Base-by-base conservation (phyloP, 2,113 vertebrate genomes). In the Apteryx mantelli region DNA sequence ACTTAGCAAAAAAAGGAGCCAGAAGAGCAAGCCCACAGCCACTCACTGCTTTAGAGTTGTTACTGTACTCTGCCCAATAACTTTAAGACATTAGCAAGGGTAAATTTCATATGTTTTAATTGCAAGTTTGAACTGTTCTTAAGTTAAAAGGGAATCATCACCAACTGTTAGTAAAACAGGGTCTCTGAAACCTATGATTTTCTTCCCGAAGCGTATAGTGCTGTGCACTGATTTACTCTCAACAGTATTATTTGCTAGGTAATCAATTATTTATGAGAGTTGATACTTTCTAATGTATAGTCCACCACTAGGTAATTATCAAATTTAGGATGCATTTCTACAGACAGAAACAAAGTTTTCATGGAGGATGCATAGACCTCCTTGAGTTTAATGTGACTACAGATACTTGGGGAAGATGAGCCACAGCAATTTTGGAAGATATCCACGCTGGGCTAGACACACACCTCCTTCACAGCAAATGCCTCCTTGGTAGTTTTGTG, bases 121-220 rank as follows among this genome's bases (percentile, higher is more conserved):
- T n/a, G 15, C 22, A 53, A 15, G 17, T 96, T 89, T 86, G 74
- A 82, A 60, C 32, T 56, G 11, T n/a, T 89, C 88, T 61, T 94
- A 89, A 80, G 40, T 63, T 93, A 78, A 92, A 91, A 95, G 70
- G 40, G 61, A 91, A 89, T 87, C 24, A 70, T 80, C 48, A 77
- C 20, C 88, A 64, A 71, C 32, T 19, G 34, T 70, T 53, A 93
- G 21, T 21, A 74, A 95, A 89, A 34, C 0, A 3, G 7, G 5
- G 36, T n/a, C 82, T 78, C 56, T 81, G 71, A 86, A 89, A 94
- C 3, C 48, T 26, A 26, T 3, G 44, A 4, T 71, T 91, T 81
- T 84, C 46, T 77, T 91, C 85, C 75, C 42, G 28, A 74, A 64
- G 24, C 46, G 74, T 60, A 83, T 9, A 85, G 13, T 77, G 36